Conservation (phyloP, 1,140 invertebrate genomes). For the Drosophila triauraria region DNA sequence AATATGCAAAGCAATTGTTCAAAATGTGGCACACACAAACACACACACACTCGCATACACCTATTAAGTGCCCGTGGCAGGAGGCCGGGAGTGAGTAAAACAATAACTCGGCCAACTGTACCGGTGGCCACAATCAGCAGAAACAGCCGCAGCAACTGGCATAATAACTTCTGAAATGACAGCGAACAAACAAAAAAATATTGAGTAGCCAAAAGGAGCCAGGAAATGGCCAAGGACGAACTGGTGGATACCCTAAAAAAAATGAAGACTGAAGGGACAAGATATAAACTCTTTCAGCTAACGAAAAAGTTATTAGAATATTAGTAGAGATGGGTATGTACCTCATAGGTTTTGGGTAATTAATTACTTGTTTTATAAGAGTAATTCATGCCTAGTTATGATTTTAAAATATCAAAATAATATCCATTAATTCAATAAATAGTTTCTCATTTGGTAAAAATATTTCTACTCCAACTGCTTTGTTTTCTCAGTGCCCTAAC, state of each 20-base stretch:
- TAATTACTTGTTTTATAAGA: neutral
- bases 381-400: neutral
- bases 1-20: conserved; percentile 82
- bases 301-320: neutral
- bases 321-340: no score
- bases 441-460: neutral
- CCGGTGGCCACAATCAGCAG: conserved; percentile 63
- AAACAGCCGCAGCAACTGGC: conserved; percentile 52
- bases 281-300: neutral
- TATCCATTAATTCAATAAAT: neutral
- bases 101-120: conserved; percentile 69
- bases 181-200: conserved; percentile 70
- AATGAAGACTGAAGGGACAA: neutral
- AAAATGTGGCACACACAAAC: conserved; percentile 68
- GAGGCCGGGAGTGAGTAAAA: conserved; percentile 6
- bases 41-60: conserved; percentile 7
- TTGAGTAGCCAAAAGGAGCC: conserved; percentile 25
- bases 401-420: neutral
- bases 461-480: no score
- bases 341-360: neutral
- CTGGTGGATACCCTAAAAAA: conserved; percentile 35
- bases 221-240: conserved; percentile 31
- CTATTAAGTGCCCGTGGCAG: conserved; percentile 5
- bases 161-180: conserved; percentile 80
- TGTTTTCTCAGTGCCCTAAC: conserved; percentile 16